Base-by-base conservation (phyloP, 1,140 invertebrate genomes). In the Popillia japonica region DNA sequence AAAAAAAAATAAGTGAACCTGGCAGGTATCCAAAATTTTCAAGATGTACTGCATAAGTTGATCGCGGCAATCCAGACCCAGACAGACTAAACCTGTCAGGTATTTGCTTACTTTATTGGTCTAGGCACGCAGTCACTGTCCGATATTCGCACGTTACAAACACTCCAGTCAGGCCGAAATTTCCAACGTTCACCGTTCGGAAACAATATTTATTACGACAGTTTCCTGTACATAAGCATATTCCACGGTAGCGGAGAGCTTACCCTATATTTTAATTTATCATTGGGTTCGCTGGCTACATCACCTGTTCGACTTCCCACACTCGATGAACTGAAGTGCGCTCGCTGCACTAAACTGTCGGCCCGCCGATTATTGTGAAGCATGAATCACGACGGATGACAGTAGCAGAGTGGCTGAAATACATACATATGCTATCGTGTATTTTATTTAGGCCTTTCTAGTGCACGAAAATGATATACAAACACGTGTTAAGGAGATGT, bases 71-170 rank as follows among this genome's bases (percentile, higher is more conserved):
- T 74, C 34, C 40, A 34, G 40, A 34, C 27, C 72, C 27, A 40
- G 72, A 74, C 72, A 74, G 72, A 74, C 72, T 74, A 74, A 74
- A 74, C 72, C 72, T 74, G 72, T 74, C 72, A 74, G 40, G 72
- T n/a, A 40, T 74, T 74, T 74, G 72, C 72, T 40, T 74, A 74
- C 40, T 74, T 74, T 74, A 74, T 74, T 74, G n/a, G 72, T 74
- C 72, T 74, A 44, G 27, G 40, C 41, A 44, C 41, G 41, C 72
- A 74, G 41, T 74, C 72, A 74, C 72, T 74, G 72, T 74, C 72
- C 41, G 72, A 74, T 74, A 68, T 74, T 74, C 22, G 14, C 72
- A 22, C 64, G 64, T 68, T 22, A 68, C 64, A 68, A 68, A 68
- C 23, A 44, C 72, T 40, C n/a, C 27, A 74, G 34, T n/a, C 22